phyloP scores from a whole-genome alignment of 2,797 vertebrate genomes.

The Benthosema pterotum region DNA sequence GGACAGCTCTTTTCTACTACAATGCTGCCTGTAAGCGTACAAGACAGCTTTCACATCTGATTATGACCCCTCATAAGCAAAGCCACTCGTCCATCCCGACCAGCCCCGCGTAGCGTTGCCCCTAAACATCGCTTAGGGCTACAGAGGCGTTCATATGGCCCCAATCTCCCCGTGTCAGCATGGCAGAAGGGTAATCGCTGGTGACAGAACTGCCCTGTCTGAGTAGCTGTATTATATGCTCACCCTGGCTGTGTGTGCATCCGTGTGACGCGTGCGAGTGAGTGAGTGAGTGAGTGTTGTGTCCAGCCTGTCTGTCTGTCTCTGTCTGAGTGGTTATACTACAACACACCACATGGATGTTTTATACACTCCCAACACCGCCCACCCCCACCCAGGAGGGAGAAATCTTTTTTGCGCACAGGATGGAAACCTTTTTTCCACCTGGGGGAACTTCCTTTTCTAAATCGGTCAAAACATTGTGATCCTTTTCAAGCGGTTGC shows the following conservation, averaged over 20 bases:
- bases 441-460: too few relatives aligned
- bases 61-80: slow-evolving; percentile 74
- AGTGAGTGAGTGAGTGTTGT: slow-evolving; percentile 26
- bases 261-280: background rate
- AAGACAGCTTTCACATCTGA: slow-evolving; percentile 80
- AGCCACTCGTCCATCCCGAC: slow-evolving; percentile 53
- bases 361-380: too few relatives aligned
- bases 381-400: too few relatives aligned
- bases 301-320: slow-evolving; percentile 9
- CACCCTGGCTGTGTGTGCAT: background rate
- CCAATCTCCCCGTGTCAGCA: slow-evolving; percentile 69
- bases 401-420: too few relatives aligned
- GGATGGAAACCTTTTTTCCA: too few relatives aligned
- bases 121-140: slow-evolving; percentile 75
- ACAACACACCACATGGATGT: too few relatives aligned
- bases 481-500: too few relatives aligned
- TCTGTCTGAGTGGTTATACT: too few relatives aligned
- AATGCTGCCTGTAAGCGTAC: slow-evolving; percentile 73
- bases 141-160: slow-evolving; percentile 69
- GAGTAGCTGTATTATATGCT: slow-evolving; percentile 49
- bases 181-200: slow-evolving; percentile 70
- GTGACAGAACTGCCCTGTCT: slow-evolving; percentile 72
- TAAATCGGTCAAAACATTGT: too few relatives aligned
- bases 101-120: slow-evolving; percentile 46
- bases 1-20: slow-evolving; percentile 50